Base-by-base conservation (phyloP, 2,888 invertebrate genomes). In the Chaitophorus viminalis region DNA sequence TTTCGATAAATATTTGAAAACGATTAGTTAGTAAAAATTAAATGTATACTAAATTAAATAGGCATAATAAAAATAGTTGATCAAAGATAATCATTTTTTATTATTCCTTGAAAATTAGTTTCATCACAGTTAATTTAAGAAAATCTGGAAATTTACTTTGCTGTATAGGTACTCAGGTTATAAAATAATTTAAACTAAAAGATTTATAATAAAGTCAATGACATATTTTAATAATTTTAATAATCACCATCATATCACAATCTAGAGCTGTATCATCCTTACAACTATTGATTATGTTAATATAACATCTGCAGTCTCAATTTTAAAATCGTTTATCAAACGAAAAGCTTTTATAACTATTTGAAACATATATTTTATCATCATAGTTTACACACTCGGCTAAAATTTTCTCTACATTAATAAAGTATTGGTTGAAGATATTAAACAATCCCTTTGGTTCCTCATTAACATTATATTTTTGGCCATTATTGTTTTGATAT, bases 201-300 rank as follows among this genome's bases (percentile, higher is more conserved):
- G 74, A 33, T 74, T 36, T 36, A 6, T 36, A 36, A 74, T 36
- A 18, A 18, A 36, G 31, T 74, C 74, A 36, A 74, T 74, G 4
- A 74, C 25, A 36, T 74, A 36, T 74, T 74, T 74, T 74, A 74
- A 74, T 74, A 74, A 74, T 21, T 74, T 74, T n/a, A n/a, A n/a
- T n/a, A 3, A 31, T 74, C 1, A 21, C 21, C 4, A 74, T 36
- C 33, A 33, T 33, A 36, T 74, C 36, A 36, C 0, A 21, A 18
- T 36, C 36, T 36, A 36, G 33, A 36, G 74, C 74, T 74, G 74
- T 29, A 36, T 39, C 39, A 8, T 74, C 74, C 25, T 74, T 74
- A 74, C 2, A 5, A 36, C 21, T 74, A 31, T 74, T 74, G 0
- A 74, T 21, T 36, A 74, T 1, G 74, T 74, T 33, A 36, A 74